Evolutionary conservation across 2,888 invertebrate species (phyloP), one percentile per base, ranked within the genome.

Genomic region (Leucophenga maculata): DNA sequence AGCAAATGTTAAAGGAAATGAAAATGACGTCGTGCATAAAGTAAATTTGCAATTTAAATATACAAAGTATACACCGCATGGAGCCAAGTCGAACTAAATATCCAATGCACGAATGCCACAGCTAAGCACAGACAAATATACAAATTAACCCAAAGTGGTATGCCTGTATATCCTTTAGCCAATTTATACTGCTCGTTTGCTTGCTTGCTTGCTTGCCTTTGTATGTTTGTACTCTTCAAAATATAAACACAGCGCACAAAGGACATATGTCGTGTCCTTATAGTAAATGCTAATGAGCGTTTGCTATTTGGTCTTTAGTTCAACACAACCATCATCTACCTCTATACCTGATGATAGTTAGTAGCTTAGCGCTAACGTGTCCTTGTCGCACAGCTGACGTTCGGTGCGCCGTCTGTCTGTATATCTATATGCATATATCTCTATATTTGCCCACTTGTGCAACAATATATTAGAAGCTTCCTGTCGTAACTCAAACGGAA

Each of bases 31-130:
- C 44, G 44, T 14, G 64, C 22, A 26, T 18, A 67, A 70, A 72
- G 71, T 74, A 20, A 74, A 75, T 80, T 80, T 80, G 80, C 82
- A 80, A 80, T 80, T 80, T 78, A 79, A 80, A 80, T 82, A 72
- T 44, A 64, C 67, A 65, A 11, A 13, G 26, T 26, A 39, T 11
- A 39, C 39, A 39, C 39, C 8, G 39, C 39, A 39, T 11, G 39
- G 39, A 11, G 39, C 39, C 39, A 8, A 39, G 39, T 39, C 8
- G 8, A 11, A 39, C 39, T 11, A 39, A 39, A 39, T 39, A 6
- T 11, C 1, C 39, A 39, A 9, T 11, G 11, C 39, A 11, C 39
- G 8, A 39, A 6, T 39, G 4, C 1, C 39, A 6, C 39, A 55
- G 20, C 54, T 20, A 20, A n/a, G n/a, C n/a, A n/a, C n/a, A n/a